Evolutionary conservation across 2,113 vertebrate genomes (phyloP), one percentile per base, ranked within the genome.

Genomic region (Paraplagusia blochii): DNA sequence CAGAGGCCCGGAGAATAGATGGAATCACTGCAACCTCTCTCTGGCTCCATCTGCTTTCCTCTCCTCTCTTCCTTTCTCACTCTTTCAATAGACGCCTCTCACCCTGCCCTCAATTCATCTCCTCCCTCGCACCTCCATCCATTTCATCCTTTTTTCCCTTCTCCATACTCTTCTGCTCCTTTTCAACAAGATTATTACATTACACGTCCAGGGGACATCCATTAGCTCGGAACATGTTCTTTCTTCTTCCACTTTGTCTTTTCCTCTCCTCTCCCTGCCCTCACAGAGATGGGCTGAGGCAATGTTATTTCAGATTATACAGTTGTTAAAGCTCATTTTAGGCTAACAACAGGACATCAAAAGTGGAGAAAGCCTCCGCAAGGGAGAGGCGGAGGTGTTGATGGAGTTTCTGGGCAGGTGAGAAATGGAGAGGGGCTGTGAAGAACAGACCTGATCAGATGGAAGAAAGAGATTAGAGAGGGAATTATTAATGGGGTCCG

Each of bases 241-340:
- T 77, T 84, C 67, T 79, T 71, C 78, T 51, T 65, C 78, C 44
- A 43, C 60, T 60, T 18, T 45, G 9, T 84, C 66, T 77, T 71
- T 66, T 57, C 34, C 59, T 36, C 46, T 2, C 50, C 53, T 53
- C 43, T 45, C 58, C 61, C 58, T 19, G 46, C 47, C 52, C 44
- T 46, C 82, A 76, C 76, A 83, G 76, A 82, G 66, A 81, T 85
- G 74, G 65, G 74, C 81, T 43, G 59, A 58, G 69, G 80, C 77
- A 82, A 84, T 85, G 87, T 82, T 89, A 86, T 89, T 90, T 88
- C 77, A 84, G 82, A 88, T 90, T 84, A 88, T 83, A 83, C 79
- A 86, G 88, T 86, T 90, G 88, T 90, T 88, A 86, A 84, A 85
- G 84, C 81, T 89, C 75, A 85, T 88, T 88, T 86, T 80, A 76